Evolutionary conservation across 2,888 invertebrate species (phyloP), one percentile per base, ranked within the genome.

Genomic region (Teinopalpus imperialis): DNA sequence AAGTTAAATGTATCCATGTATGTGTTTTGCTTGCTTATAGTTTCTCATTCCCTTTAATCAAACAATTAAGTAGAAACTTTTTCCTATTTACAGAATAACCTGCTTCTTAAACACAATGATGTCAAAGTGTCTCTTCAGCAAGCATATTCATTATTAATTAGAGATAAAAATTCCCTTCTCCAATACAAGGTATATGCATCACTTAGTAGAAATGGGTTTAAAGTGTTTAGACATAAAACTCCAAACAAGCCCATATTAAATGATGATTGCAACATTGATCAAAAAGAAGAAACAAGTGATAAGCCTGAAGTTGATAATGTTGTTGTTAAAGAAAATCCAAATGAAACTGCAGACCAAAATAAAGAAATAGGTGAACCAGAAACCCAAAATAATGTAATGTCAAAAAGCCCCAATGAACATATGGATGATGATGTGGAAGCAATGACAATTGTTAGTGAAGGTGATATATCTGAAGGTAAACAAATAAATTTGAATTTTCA

Each of bases 51-150:
- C n/a, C n/a, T n/a, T n/a, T n/a, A n/a, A n/a, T n/a, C n/a, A n/a
- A n/a, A n/a, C n/a, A n/a, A n/a, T n/a, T n/a, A n/a, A n/a, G n/a
- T n/a, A n/a, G n/a, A n/a, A n/a, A n/a, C n/a, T n/a, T n/a, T n/a
- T n/a, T n/a, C n/a, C n/a, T n/a, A n/a, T 32, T 81, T 90, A 48
- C 75, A 94, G 94, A 93, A 92, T 66, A 87, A 87, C 57, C 74
- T 93, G 8, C 90, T 90, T 59, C 74, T 94, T 7, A 80, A 78
- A 49, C 89, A 90, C 71, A 89, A 90, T 63, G 87, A 86, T 20
- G 75, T 91, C 0, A 85, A 90, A 41, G 80, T 93, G 10, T 93
- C 92, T 47, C 70, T 94, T 29, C 92, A 93, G 68, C 92, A 93
- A 77, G 92, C 91, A 6, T 93, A 92, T 57, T 74, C 87, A 14